A percentile compares a stretch with the other conserved stretches of the same genome.
phyloP scores from a whole-genome alignment of 2,113 vertebrate genomes.

The Astatotilapia flaviijosephi region DNA sequence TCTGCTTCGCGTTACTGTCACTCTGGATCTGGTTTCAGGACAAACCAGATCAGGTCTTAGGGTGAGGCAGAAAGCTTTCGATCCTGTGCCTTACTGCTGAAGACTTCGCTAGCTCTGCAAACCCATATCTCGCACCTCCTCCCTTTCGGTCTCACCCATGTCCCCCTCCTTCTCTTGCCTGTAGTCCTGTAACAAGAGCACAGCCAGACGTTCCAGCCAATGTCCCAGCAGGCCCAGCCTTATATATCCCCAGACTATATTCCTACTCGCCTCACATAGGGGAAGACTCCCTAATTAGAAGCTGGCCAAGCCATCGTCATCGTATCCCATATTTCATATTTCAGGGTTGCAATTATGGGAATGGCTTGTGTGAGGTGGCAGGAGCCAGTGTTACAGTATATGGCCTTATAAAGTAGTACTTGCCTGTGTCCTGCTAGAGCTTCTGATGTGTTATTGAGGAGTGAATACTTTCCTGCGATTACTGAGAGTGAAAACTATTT shows the following conservation, averaged over 20 bases:
- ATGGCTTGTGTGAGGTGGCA: constrained; percentile 27
- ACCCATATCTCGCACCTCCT: constrained; percentile 27
- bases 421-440: not conserved
- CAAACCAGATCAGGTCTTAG: constrained; percentile 12
- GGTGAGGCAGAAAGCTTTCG: not conserved
- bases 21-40: constrained; percentile 40
- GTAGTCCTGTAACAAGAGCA: constrained; percentile 48
- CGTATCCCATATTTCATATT: constrained; percentile 68
- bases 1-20: not conserved
- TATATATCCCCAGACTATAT: constrained; percentile 64
- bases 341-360: constrained; percentile 43
- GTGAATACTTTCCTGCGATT: not conserved
- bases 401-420: constrained; percentile 56
- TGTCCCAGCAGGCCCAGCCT: constrained; percentile 39
- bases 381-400: constrained; percentile 44
- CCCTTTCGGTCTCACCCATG: not conserved
- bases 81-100: constrained; percentile 39
- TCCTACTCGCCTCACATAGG: constrained; percentile 55
- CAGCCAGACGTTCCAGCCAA: constrained; percentile 31
- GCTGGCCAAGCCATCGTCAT: constrained; percentile 46
- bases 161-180: not conserved
- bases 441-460: not conserved
- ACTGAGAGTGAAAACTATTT: not conserved
- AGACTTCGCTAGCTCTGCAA: constrained; percentile 62
- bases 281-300: constrained; percentile 71